Evolutionary conservation across 2,797 vertebrate species (phyloP).

Genomic region (Parambassis ranga): DNA sequence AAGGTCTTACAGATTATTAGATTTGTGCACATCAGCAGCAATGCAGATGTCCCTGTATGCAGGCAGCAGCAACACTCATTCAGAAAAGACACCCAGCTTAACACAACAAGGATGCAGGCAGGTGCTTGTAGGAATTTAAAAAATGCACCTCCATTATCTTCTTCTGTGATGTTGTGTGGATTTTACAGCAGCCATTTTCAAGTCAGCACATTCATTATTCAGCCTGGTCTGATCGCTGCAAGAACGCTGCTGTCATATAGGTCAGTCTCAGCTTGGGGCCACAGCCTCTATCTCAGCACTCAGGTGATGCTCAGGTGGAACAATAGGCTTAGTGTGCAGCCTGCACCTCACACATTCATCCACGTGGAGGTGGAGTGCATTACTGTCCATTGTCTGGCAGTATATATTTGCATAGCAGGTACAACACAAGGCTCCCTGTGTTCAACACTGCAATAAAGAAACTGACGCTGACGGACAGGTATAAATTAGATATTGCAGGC

Average conservation of each 20-base stretch:
- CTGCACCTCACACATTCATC: slow-evolving; percentile 29
- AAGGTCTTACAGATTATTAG: slow-evolving; percentile 10
- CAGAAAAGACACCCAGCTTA: slow-evolving; percentile 29
- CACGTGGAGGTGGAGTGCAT: slow-evolving; percentile 33
- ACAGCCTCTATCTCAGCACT: slow-evolving; percentile 8
- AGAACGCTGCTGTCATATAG: background rate
- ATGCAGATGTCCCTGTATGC: slow-evolving; percentile 24
- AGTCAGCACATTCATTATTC: slow-evolving; percentile 19
- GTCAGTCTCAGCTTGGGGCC: slow-evolving; percentile 2
- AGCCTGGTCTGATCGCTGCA: slow-evolving; percentile 10
- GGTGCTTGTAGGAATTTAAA: background rate
- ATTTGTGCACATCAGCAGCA: slow-evolving; percentile 5
- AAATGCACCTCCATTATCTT: background rate
- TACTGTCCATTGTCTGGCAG: slow-evolving; percentile 19
- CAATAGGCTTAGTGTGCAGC: slow-evolving; percentile 57
- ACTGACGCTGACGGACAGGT: slow-evolving; percentile 22
- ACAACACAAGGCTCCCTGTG: slow-evolving; percentile 59
- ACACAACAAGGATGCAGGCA: background rate
- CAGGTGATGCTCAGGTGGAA: slow-evolving; percentile 53
- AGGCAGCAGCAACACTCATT: slow-evolving; percentile 29
- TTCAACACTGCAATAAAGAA: slow-evolving; percentile 43
- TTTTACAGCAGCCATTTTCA: slow-evolving; percentile 1
- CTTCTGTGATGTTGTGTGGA: background rate
- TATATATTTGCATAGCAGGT: slow-evolving; percentile 70
- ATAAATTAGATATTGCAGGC: slow-evolving; percentile 24